These are phyloP conservation scores for Nothocercus nigrocapillus DNA, from an alignment of 2,113 vertebrate genomes.

Conservation along the genomic window DNA sequence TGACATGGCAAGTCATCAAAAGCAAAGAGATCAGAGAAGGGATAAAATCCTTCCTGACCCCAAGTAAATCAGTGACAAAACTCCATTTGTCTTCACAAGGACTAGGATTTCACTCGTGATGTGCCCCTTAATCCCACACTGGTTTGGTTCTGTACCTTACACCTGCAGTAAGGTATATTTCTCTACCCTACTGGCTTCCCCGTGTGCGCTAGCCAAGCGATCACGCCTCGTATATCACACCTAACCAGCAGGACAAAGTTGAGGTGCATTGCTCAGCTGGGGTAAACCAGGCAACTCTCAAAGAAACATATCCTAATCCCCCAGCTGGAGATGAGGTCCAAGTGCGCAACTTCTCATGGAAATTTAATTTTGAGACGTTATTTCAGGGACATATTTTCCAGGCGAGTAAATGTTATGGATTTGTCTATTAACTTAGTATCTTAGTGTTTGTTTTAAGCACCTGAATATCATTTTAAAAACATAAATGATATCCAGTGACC, in stretches of 20 bases:
- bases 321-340: constrained; percentile 29
- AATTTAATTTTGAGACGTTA: constrained; percentile 45
- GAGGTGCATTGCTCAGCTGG: not conserved
- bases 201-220: not conserved
- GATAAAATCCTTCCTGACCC: constrained; percentile 20
- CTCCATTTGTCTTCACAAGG: constrained; percentile 19
- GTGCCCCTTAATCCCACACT: not conserved
- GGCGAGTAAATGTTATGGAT: constrained; percentile 50
- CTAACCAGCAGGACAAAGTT: constrained; percentile 6
- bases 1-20: not conserved
- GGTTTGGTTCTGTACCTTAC: not conserved
- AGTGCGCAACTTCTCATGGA: constrained; percentile 20
- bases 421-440: constrained; percentile 31
- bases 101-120: not conserved
- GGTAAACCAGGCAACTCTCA: constrained; percentile 42
- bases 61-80: constrained; percentile 7
- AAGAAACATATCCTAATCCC: constrained; percentile 40
- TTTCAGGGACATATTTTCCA: constrained; percentile 52
- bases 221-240: not conserved
- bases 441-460: constrained; percentile 25
- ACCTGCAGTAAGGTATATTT: not conserved
- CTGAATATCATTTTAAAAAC: constrained; percentile 17
- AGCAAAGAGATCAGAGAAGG: not conserved
- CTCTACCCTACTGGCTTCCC: not conserved
- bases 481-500: not conserved